Base-by-base conservation (phyloP, 2,113 vertebrate genomes). In the Smithornis capensis region DNA sequence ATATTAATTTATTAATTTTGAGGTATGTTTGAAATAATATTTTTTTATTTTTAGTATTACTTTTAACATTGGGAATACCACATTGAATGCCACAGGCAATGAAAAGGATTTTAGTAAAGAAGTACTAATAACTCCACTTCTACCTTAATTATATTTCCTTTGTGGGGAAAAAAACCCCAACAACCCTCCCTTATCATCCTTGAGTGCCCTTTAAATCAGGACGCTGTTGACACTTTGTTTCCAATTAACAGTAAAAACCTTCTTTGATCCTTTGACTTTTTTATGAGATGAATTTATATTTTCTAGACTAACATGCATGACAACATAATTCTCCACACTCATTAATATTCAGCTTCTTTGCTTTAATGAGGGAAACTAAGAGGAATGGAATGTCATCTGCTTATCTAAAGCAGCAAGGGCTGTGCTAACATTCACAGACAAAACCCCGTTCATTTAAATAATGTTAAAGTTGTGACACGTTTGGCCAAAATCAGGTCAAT, bases 231-330 rank as follows among this genome's bases (percentile, higher is more conserved):
- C 95, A 97, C 97, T 98, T 98, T 97, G 92, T 97, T 98, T 97
- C 96, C 96, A 97, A 97, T 97, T 98, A 97, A 97, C 75, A 97
- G 95, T 97, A 96, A 97, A 98, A 98, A 97, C 84, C 89, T 95
- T 84, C 95, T 97, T 97, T 98, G 96, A 98, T 98, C 95, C 82
- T 95, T 97, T 96, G 95, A 96, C 95, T 97, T 97, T 91, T 97
- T 98, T 96, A 97, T 96, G 92, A 87, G 93, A 97, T 96, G 80
- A 97, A 97, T 98, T 98, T 97, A 96, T 98, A 97, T 97, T 98
- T 98, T 97, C 95, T 96, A 97, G 90, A 95, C 95, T 98, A 98
- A 97, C 96, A 97, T 92, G 90, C 94, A 97, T 97, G 97, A 97
- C 97, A 98, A 97, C 96, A 97, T 98, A 97, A 94, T 98, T 98